Evolutionary conservation across 2,888 invertebrate species (phyloP), one percentile per base, ranked within the genome.

Genomic region (Eristalis pertinax): DNA sequence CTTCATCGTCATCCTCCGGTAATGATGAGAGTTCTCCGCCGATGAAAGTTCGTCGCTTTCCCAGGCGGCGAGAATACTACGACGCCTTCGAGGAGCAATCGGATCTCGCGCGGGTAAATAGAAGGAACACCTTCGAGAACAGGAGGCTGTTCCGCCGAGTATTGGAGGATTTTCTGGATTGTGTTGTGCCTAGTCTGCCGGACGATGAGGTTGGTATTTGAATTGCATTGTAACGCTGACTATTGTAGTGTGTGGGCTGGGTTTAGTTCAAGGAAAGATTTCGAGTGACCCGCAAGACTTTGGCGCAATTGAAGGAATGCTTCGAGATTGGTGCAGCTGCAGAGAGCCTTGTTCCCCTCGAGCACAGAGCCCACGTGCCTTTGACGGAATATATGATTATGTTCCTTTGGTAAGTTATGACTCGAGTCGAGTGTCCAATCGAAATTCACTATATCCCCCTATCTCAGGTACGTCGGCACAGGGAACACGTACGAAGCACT

Each of bases 381-480:
- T 58, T 58, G 11, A 26, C 73, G 2, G 58, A 79, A 58, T 84
- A 84, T 19, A 75, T 84, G n/a, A 50, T 79, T 69, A 84, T 84
- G 74, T 84, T 84, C 50, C 38, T 84, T 2, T 84, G 84, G 84
- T 84, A 24, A 70, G 60, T 64, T 8, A 0, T 19, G 19, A 0
- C 1, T 19, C 1, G 5, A 5, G 32, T 8, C 32, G 8, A 67
- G 5, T 0, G 0, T 8, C 4, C 22, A n/a, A 8, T 13, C n/a
- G 4, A 26, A 13, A 4, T 26, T 43, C 4, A 15, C 41, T 26
- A 4, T 22, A 8, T 1, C 26, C 8, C 7, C n/a, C 3, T 0
- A 3, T 56, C 3, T 1, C 13, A 84, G 84, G 84, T 84, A 75
- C 8, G 74, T 60, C 4, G 79, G 50, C 50, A 50, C 35, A 5